These are phyloP conservation scores for Polyploca ridens DNA, from an alignment of 2,888 invertebrate genomes.

Conservation along the genomic window DNA sequence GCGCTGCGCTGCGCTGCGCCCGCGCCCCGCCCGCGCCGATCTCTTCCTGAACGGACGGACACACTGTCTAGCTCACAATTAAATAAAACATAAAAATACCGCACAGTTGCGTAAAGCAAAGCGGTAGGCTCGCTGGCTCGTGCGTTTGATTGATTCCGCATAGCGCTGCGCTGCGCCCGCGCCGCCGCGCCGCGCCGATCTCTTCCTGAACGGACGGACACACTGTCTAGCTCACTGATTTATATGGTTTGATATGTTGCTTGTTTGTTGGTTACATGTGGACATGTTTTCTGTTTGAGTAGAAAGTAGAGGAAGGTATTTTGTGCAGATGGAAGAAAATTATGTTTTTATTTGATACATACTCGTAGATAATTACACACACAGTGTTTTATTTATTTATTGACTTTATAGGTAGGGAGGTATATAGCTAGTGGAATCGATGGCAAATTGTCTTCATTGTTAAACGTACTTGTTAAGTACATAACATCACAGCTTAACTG, in stretches of 20 bases:
- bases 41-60: constrained; percentile 11
- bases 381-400: too few species aligned
- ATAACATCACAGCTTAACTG: too few species aligned
- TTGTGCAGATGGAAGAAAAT: background rate
- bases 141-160: constrained; percentile 16
- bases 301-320: background rate
- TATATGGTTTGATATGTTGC: background rate
- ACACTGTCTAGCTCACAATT: background rate
- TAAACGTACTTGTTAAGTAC: too few species aligned
- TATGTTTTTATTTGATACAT: too few species aligned
- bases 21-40: background rate
- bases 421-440: too few species aligned
- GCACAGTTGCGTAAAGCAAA: background rate
- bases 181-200: background rate
- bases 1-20: constrained; percentile 13
- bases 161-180: constrained; percentile 13
- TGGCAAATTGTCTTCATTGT: too few species aligned
- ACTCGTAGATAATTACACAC: too few species aligned
- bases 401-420: too few species aligned
- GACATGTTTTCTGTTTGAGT: background rate
- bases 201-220: constrained; percentile 11
- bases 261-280: background rate
- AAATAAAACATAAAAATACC: background rate
- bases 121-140: background rate
- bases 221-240: background rate